Evolutionary conservation across 2,797 vertebrate species (phyloP), one percentile per base, ranked within the genome.

Genomic region (Helarctos malayanus): DNA sequence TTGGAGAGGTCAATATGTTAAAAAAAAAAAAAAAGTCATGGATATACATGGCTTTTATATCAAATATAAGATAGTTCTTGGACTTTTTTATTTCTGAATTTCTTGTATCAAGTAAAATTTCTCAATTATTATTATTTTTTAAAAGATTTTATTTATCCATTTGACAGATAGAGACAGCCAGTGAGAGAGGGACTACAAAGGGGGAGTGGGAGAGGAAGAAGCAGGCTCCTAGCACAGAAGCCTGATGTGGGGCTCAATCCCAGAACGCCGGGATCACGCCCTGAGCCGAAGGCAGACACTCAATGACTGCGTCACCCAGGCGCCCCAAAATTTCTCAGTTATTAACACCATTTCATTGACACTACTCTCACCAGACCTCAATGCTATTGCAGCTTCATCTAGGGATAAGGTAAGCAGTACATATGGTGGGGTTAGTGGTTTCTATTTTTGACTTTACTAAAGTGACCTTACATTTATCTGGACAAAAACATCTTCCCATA

Each of bases 351-450:
- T 86, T 80, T 86, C 63, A 71, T 35, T 79, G 27, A 52, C 4
- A 35, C 11, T 59, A 79, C 2, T 14, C 27, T 85, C 47, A 85
- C 19, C 69, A 16, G 13, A 68, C 32, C 0, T 9, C 19, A 27
- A 32, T 2, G 7, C 5, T 12, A 19, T 38, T 41, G 10, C 2
- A 41, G 21, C n/a, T n/a, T 16, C 5, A 6, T 49, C 1, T 52
- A 49, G 32, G 12, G 10, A 27, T 69, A 59, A 61, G 5, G 14
- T 45, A 6, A 69, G 59, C 0, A 38, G 5, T 7, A 35, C 11
- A 3, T 52, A 59, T 15, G 38, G 10, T 84, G 38, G 15, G 45
- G 4, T 18, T 56, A 21, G 21, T 76, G 32, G 19, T 71, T 71
- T 52, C 45, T 18, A 19, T 75, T 75, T 82, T 13, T 15, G 18